Evolutionary conservation across 2,888 invertebrate genomes (phyloP).

Genomic region (Dolichopus griseipennis): DNA sequence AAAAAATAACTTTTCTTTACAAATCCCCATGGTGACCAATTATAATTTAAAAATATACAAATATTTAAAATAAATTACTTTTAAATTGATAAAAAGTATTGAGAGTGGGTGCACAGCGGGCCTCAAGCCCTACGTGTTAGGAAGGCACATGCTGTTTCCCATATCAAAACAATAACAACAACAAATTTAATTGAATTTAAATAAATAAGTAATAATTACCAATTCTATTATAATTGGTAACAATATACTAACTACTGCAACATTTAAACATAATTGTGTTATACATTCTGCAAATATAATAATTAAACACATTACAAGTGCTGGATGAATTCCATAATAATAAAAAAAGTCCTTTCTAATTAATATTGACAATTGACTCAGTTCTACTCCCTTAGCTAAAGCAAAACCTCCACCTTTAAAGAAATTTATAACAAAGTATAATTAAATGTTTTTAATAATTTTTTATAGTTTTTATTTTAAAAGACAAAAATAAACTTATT

Average conservation of each 20-base stretch:
- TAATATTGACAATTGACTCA: constrained; percentile 65
- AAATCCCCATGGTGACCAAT: too few species aligned
- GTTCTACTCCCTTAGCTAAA: constrained; percentile 74
- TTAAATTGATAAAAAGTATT: too few species aligned
- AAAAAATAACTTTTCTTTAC: too few species aligned
- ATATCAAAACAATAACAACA: too few species aligned
- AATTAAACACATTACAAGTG: constrained; percentile 63
- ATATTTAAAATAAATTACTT: too few species aligned
- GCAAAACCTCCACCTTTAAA: constrained; percentile 76
- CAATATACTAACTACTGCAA: constrained; percentile 82
- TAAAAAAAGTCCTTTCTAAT: constrained; percentile 63
- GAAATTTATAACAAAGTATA: background rate
- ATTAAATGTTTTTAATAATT: constrained; percentile 10
- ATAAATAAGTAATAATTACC: constrained; percentile 44
- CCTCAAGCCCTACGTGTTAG: too few species aligned
- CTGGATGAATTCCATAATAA: constrained; percentile 53
- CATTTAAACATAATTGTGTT: constrained; percentile 86
- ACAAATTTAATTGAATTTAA: too few species aligned
- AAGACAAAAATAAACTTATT: constrained; percentile 20
- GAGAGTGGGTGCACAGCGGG: too few species aligned
- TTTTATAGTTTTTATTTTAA: background rate
- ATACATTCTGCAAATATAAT: constrained; percentile 66
- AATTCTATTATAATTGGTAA: constrained; percentile 74
- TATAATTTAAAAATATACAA: too few species aligned
- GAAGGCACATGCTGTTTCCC: too few species aligned